Evolutionary conservation across 37 sponge, comb jelly and placozoan genomes (phyloP).

Genomic region (Corticium candelabrum): DNA sequence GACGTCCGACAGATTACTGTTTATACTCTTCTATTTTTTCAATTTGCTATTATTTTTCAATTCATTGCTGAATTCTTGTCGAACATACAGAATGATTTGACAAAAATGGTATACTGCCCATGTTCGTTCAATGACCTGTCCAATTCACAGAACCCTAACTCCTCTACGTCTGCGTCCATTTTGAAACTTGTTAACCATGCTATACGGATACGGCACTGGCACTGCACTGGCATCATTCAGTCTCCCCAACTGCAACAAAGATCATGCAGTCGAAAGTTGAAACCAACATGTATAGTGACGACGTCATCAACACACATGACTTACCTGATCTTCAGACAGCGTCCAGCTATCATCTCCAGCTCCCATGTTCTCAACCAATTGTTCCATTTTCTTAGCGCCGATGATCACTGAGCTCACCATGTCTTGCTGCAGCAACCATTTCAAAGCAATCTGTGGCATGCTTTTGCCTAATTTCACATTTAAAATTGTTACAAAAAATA

Average conservation of each 20-base stretch:
- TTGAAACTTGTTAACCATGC: slow-evolving; percentile 66
- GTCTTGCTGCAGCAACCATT: slow-evolving; percentile 66
- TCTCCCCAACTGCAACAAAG: neutral
- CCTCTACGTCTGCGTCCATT: slow-evolving; percentile 16
- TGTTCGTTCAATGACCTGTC: too few species aligned
- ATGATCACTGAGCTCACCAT: slow-evolving; percentile 67
- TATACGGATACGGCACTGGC: slow-evolving; percentile 75
- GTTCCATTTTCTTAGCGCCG: slow-evolving; percentile 56
- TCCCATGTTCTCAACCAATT: slow-evolving; percentile 65
- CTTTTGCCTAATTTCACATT: neutral
- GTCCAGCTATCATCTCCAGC: slow-evolving; percentile 19
- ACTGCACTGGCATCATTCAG: slow-evolving; percentile 43
- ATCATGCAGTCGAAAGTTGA: too few species aligned
- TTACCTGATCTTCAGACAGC: slow-evolving; percentile 62
- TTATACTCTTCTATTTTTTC: too few species aligned
- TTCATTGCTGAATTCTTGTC: too few species aligned
- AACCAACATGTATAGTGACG: too few species aligned
- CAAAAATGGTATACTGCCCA: too few species aligned
- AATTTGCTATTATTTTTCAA: too few species aligned
- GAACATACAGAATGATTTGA: too few species aligned
- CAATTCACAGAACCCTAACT: too few species aligned
- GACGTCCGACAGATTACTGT: too few species aligned
- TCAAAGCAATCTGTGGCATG: slow-evolving; percentile 71
- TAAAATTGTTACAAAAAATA: neutral
- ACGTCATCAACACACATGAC: slow-evolving; percentile 9